Conservation (phyloP, 2,888 invertebrate species). For the Euclidia mi region DNA sequence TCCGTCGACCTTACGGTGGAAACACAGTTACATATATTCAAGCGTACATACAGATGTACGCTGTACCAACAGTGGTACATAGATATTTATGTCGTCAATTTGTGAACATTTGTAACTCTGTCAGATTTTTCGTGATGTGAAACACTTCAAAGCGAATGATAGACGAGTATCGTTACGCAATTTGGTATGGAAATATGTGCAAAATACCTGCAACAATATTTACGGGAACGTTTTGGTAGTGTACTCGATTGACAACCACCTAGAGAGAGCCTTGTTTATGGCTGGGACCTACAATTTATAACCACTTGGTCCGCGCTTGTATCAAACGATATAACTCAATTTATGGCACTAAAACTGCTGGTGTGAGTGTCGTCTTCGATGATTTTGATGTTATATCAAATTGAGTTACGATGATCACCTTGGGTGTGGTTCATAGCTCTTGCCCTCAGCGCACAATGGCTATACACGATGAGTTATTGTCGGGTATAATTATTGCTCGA, state of each 20-base stretch:
- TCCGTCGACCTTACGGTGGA: slow-evolving; percentile 31
- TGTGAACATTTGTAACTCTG: slow-evolving; percentile 71
- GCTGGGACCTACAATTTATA: slow-evolving; percentile 69
- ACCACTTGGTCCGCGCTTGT: slow-evolving; percentile 71
- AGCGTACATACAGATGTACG: no score
- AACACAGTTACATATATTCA: slow-evolving; percentile 32
- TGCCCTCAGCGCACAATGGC: slow-evolving; percentile 32
- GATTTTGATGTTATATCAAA: slow-evolving; percentile 70
- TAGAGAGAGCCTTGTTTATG: slow-evolving; percentile 72
- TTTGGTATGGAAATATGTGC: no score
- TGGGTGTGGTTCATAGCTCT: slow-evolving; percentile 61
- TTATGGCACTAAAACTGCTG: slow-evolving; percentile 72
- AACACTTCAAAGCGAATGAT: slow-evolving; percentile 76
- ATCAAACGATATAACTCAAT: slow-evolving; percentile 81
- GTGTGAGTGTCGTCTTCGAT: slow-evolving; percentile 67
- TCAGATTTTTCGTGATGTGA: slow-evolving; percentile 68
- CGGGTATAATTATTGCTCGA: slow-evolving; percentile 24
- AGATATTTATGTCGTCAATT: slow-evolving; percentile 63
- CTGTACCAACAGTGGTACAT: no score
- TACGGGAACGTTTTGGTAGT: slow-evolving; percentile 60
- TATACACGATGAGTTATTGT: slow-evolving; percentile 29
- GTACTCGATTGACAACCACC: slow-evolving; percentile 75
- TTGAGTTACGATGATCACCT: slow-evolving; percentile 70
- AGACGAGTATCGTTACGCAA: slow-evolving; percentile 72
- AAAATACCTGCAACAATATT: no score